Evolutionary conservation across 2,797 vertebrate genomes (phyloP).

Genomic region (Phoeniculus purpureus): DNA sequence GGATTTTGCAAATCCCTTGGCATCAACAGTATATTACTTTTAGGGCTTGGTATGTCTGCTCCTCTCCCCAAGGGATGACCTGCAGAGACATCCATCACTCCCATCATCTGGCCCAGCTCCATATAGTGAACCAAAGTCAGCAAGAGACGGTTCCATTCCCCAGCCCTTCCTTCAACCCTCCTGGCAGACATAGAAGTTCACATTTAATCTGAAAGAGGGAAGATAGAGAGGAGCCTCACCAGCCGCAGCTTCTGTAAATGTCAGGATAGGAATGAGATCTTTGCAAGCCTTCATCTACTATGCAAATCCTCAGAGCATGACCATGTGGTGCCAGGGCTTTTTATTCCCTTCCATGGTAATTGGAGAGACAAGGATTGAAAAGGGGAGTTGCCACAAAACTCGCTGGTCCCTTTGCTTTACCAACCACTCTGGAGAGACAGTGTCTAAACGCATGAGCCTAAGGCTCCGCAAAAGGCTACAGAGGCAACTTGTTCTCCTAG

Average conservation of each 20-base stretch:
- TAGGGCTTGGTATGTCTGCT: background rate
- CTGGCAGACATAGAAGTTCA: constrained; percentile 22
- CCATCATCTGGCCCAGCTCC: background rate
- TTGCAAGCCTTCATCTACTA: constrained; percentile 58
- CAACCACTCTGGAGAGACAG: background rate
- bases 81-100: background rate
- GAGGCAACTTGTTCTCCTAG: background rate
- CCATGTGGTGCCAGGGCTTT: background rate
- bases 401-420: background rate
- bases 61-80: background rate
- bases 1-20: constrained; percentile 7
- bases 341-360: constrained; percentile 12
- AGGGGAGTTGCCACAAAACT: background rate
- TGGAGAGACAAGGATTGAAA: constrained; percentile 39
- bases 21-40: background rate
- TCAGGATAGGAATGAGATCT: constrained; percentile 50
- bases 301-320: constrained; percentile 63
- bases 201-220: constrained; percentile 41
- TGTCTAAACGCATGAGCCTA: accelerated
- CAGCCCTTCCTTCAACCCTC: background rate
- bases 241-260: constrained; percentile 54
- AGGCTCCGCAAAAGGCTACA: background rate
- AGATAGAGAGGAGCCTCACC: constrained; percentile 7
- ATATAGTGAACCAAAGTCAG: background rate
- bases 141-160: background rate